Base-by-base conservation (phyloP, 2,113 vertebrate species). In the Zosterops pallidus region DNA sequence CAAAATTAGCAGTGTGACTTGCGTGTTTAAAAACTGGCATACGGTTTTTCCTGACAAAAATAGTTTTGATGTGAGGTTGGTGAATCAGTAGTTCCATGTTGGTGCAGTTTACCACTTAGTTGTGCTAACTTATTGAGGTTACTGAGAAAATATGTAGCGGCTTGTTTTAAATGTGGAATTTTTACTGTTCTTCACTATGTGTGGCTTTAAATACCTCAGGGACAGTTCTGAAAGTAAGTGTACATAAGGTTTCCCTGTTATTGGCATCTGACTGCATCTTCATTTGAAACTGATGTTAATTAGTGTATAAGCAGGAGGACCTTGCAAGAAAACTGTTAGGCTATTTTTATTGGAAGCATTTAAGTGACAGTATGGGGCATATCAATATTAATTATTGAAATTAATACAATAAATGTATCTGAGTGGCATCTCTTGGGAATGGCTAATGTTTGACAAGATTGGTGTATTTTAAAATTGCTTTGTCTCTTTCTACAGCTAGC, bases 1-100 rank as follows among this genome's bases (percentile, higher is more conserved):
- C 67, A 86, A 64, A 96, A 88, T 74, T 78, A 96, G 72, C 77
- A 86, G 69, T 71, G 76, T 82, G 91, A 84, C 44, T 92, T 89
- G 80, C 0, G 29, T 95, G 72, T 86, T 86, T 77, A 83, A 93
- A 84, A 94, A 70, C 39, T 86, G 2, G 33, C 44, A n/a, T 86
- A 35, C 31, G 5, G 35, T 75, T 91, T 82, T 67, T 82, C 56
- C 23, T 71, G 77, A 68, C 74, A 60, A 33, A 96, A 90, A 41
- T 74, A 59, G 50, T 77, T 96, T 44, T 72, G n/a, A 35, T 78
- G 42, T 63, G 46, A 89, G 49, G 49, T 84, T 92, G 72, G n/a
- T 11, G 16, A 47, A 78, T 86, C 17, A 20, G 39, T 65, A 56
- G 56, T 29, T 92, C 52, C 4, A 0, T 74, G 19, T 63, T n/a